Base-by-base conservation (phyloP, 2,797 vertebrate species). In the Acanthurus lineatus region DNA sequence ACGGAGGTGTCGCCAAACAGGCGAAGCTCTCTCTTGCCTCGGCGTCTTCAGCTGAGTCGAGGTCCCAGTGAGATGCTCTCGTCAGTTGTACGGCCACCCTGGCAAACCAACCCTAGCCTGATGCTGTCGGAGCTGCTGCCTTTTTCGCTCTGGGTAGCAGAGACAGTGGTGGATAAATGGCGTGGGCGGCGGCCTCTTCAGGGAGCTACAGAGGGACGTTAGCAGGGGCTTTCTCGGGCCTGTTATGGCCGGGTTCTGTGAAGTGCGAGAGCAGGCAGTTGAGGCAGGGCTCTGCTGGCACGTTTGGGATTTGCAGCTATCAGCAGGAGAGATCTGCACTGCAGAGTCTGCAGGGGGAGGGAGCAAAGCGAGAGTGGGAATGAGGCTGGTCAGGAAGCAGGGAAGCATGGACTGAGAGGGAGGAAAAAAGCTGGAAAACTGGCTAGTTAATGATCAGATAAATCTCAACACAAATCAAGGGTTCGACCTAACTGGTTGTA, bases 241-340 rank as follows among this genome's bases (percentile, higher is more conserved):
- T 85, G 86, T 82, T 83, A 75, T 1, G 67, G 77, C 73, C 71
- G 40, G 82, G 77, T 77, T 81, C 80, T 86, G 75, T 77, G 85
- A 89, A 71, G 77, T 82, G 85, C 76, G 66, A 78, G 87, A 84
- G 76, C 63, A 70, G 67, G 75, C 82, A 86, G 88, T 66, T 76
- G 9, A 80, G 80, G 79, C 88, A 85, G 78, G 68, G 74, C 85
- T 91, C 79, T 90, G 84, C 84, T 89, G 91, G 90, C 90, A 90
- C 86, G 57, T 88, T 90, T 85, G 90, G 91, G 92, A 92, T 92
- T 94, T 93, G 92, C 92, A 90, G 90, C 88, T 89, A 92, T 95
- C 93, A 91, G 91, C 90, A 81, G 89, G 93, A 92, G 93, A 94
- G 86, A 94, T 94, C 95, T 95, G 95, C 94, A 95, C 92, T 95